A percentile compares a stretch with the other conserved stretches of the same genome.
Evolutionary conservation across 2,113 vertebrate species (phyloP).

Genomic region (Pao palembangensis): DNA sequence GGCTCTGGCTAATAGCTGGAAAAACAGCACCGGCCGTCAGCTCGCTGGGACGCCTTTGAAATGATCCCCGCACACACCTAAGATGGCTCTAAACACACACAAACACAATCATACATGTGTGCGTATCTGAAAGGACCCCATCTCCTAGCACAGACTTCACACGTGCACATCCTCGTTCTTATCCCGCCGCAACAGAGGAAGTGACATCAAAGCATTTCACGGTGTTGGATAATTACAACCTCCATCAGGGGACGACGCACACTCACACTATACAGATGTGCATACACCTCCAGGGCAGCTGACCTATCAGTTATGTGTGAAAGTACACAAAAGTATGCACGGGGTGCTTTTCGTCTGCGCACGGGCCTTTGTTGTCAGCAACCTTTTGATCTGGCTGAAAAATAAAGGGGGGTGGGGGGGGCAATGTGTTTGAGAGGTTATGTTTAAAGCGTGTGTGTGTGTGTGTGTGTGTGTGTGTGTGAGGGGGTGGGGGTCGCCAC

Average conservation of each 20-base stretch:
- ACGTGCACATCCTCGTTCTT: slow-evolving; percentile 22
- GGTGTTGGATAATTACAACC: slow-evolving; percentile 42
- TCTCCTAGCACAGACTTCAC: too few species aligned
- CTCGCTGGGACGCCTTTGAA: slow-evolving; percentile 55
- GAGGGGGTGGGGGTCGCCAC: slow-evolving; percentile 24
- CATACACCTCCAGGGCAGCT: slow-evolving; percentile 23
- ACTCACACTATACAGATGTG: slow-evolving; percentile 11
- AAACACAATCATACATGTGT: background rate
- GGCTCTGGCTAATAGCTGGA: slow-evolving; percentile 56
- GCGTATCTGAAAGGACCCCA: background rate
- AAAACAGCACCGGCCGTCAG: slow-evolving; percentile 45
- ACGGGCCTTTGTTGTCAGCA: slow-evolving; percentile 66
- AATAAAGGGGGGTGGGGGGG: slow-evolving; percentile 40
- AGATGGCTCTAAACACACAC: slow-evolving; percentile 8
- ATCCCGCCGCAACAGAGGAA: slow-evolving; percentile 47
- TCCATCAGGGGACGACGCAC: slow-evolving; percentile 5
- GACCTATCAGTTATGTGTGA: slow-evolving; percentile 49
- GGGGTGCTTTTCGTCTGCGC: slow-evolving; percentile 43
- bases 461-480: slow-evolving; percentile 1
- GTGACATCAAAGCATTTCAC: slow-evolving; percentile 53
- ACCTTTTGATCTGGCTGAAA: slow-evolving; percentile 69
- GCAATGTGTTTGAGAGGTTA: slow-evolving; percentile 46
- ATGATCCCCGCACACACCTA: slow-evolving; percentile 46
- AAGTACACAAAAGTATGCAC: slow-evolving; percentile 44
- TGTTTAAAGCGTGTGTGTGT: slow-evolving; percentile 30